These are phyloP conservation scores for Engystomops pustulosus DNA, from an alignment of 2,113 vertebrate genomes.

Conservation along the genomic window DNA sequence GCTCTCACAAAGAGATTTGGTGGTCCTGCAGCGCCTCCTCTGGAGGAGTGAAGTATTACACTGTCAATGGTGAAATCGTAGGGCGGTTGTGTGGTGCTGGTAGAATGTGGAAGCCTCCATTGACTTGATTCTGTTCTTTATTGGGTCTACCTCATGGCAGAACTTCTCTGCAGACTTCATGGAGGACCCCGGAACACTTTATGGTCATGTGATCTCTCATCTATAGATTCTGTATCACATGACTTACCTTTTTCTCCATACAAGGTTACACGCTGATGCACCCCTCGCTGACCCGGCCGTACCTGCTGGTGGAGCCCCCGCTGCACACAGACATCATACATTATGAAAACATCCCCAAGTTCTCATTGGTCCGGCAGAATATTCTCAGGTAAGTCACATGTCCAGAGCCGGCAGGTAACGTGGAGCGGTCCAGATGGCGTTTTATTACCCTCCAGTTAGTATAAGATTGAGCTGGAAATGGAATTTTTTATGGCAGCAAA, in stretches of 20 bases:
- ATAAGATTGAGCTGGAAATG: too few species aligned
- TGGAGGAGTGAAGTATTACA: not conserved
- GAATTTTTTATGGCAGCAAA: not conserved
- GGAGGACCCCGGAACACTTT: not conserved
- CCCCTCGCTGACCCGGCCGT: constrained; percentile 93
- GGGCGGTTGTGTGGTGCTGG: not conserved
- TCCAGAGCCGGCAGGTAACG: too few species aligned
- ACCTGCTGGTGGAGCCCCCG: constrained; percentile 91
- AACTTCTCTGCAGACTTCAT: too few species aligned
- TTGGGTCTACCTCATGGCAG: too few species aligned
- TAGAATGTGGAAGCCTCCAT: not conserved
- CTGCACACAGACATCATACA: constrained; percentile 97
- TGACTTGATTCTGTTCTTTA: too few species aligned
- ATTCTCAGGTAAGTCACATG: constrained; percentile 84
- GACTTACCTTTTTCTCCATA: not conserved
- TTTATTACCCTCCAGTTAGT: too few species aligned
- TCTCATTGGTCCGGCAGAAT: constrained; percentile 89
- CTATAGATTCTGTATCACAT: too few species aligned
- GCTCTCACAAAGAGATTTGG: not conserved
- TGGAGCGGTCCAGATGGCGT: too few species aligned
- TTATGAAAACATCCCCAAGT: constrained; percentile 96
- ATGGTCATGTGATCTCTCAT: too few species aligned
- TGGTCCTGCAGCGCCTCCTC: not conserved
- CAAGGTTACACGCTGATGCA: constrained; percentile 97
- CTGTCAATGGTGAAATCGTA: not conserved